Base-by-base conservation (phyloP, 2,888 invertebrate genomes). In the Chaitophorus viminalis region DNA sequence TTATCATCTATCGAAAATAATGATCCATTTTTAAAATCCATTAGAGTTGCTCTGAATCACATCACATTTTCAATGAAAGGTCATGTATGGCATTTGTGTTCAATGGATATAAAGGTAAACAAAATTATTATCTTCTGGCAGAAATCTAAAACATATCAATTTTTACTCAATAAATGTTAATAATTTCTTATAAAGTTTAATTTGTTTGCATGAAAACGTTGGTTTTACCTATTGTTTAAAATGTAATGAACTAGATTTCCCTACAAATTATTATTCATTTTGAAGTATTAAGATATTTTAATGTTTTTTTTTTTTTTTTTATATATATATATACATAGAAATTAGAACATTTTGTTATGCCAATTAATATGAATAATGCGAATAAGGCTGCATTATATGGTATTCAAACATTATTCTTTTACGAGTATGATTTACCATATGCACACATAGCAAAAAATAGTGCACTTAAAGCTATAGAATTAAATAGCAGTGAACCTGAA, bases 331-430 rank as follows among this genome's bases (percentile, higher is more conserved):
- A n/a, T 77, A 17, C 11, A 21, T 25, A 78, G 85, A 33, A 3
- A 31, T 78, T 86, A 3, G 78, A 86, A 3, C 52, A 72, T 72
- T 86, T 86, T 36, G 52, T 72, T 33, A 79, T 79, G 78, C 54
- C 54, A 31, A 65, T 60, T 39, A 79, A 87, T 25, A 87, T 87
- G 86, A 72, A 87, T 14, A 74, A 74, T 39, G n/a, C n/a, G 6
- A 87, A 87, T 74, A 87, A 79, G 74, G 72, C 86, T 54, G 86
- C 54, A 72, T 79, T 87, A 17, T 74, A 36, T 60, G 86, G 86
- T 31, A 6, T 87, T 72, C 86, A 87, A 72, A 17, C 86, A 18
- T 46, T 79, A 39, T 87, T 79, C n/a, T 74, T 87, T 79, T 87
- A 87, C 9, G 79, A 79, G 25, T 87, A 79, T 60, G 86, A 60